Evolutionary conservation across 2,888 invertebrate species (phyloP).

Genomic region (Eupeodes luniger): DNA sequence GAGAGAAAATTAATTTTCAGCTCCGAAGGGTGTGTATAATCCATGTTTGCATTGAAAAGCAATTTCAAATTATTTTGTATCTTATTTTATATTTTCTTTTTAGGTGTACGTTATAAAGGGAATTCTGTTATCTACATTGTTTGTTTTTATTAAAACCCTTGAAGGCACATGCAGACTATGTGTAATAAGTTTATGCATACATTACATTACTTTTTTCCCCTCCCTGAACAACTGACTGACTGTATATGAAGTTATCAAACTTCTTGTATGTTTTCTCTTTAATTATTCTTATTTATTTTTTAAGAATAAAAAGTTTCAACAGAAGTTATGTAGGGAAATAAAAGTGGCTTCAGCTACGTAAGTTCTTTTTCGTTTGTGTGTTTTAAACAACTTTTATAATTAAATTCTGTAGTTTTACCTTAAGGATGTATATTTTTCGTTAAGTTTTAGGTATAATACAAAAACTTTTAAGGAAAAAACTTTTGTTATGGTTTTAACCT

Average conservation of each 20-base stretch:
- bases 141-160: constrained; percentile 5
- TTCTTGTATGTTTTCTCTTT: neutral
- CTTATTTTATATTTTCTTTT: neutral
- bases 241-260: neutral
- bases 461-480: no score
- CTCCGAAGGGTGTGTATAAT: constrained; percentile 39
- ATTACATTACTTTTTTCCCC: neutral
- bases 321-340: neutral
- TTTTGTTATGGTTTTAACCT: no score
- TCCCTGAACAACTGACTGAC: neutral
- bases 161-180: constrained; percentile 21
- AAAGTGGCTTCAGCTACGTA: neutral
- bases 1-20: constrained; percentile 13
- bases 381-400: neutral
- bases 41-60: constrained; percentile 55
- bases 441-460: neutral
- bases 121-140: constrained; percentile 18
- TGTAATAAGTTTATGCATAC: constrained; percentile 9
- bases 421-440: neutral
- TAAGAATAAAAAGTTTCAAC: neutral
- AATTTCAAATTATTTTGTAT: constrained; percentile 19
- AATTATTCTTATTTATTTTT: neutral
- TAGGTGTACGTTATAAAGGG: neutral
- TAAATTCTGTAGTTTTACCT: neutral
- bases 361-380: neutral